These are phyloP conservation scores for Lepisosteus oculatus DNA, from an alignment of 2,113 vertebrate genomes.

Conservation along the genomic window DNA sequence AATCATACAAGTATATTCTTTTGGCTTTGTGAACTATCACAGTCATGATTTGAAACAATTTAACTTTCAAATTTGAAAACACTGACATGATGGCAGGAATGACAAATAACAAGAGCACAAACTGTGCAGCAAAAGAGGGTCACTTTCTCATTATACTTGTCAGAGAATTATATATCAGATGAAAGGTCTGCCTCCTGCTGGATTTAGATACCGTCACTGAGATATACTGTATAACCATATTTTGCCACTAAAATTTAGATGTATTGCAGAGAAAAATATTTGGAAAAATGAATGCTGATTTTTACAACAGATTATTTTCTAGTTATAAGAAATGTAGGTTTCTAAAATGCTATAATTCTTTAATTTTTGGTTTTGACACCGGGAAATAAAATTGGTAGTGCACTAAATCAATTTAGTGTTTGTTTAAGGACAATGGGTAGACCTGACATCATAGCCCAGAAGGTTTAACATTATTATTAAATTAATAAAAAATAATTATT, in stretches of 20 bases:
- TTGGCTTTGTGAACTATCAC: constrained; percentile 31
- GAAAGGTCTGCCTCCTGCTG: constrained; percentile 40
- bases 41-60: constrained; percentile 47
- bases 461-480: no score
- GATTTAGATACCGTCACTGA: constrained; percentile 8
- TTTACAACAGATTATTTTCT: no score
- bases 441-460: no score
- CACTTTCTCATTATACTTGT: constrained; percentile 27
- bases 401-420: no score
- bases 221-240: no score
- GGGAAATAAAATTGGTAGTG: no score
- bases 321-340: no score
- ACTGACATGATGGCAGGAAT: constrained; percentile 30
- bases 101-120: constrained; percentile 39
- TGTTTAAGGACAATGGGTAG: no score
- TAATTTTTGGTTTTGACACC: no score
- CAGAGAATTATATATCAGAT: constrained; percentile 41
- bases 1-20: constrained; percentile 39
- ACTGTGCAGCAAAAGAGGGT: constrained; percentile 40
- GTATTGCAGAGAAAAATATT: not conserved
- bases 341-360: no score
- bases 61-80: constrained; percentile 46
- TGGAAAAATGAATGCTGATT: no score
- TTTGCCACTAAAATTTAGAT: not conserved
- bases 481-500: no score